Conservation (phyloP, 2,797 vertebrate genomes). For the Brachyrhaphis roseni region DNA sequence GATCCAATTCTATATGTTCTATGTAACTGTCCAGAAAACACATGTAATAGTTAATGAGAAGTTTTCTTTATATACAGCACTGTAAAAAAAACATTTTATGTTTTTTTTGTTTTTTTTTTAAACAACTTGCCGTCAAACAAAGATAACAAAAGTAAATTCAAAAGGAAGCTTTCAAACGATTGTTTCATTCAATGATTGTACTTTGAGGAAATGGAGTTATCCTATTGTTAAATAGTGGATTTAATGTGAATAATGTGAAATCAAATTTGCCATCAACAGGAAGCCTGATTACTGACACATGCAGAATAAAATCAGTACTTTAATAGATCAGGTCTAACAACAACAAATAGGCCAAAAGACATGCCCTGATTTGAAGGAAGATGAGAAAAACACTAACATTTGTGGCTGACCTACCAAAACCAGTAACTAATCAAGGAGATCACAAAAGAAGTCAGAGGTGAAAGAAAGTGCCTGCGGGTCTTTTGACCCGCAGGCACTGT, state of each 20-base stretch:
- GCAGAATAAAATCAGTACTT: neutral
- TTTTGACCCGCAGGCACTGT: too few relatives aligned
- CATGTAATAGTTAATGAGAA: neutral
- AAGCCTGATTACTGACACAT: neutral
- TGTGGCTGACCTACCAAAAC: neutral
- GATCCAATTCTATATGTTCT: too few relatives aligned
- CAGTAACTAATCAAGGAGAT: neutral
- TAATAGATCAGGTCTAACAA: neutral
- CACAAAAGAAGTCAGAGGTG: neutral
- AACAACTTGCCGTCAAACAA: neutral
- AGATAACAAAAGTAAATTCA: neutral
- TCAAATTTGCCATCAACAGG: neutral
- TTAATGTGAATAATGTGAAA: neutral
- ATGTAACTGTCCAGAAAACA: neutral
- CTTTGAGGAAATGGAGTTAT: too few relatives aligned
- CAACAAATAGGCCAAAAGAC: neutral
- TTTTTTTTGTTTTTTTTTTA: neutral
- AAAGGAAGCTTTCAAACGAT: neutral
- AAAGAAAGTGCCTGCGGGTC: too few relatives aligned
- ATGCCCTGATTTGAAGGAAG: neutral
- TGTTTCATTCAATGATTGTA: neutral
- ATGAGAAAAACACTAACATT: neutral
- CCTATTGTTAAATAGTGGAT: neutral
- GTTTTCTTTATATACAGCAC: neutral
- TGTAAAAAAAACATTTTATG: neutral